Percentiles rank a stretch among this genome's conserved stretches.
Conservation (phyloP, 2,797 vertebrate species). For the Liparis tanakae region DNA sequence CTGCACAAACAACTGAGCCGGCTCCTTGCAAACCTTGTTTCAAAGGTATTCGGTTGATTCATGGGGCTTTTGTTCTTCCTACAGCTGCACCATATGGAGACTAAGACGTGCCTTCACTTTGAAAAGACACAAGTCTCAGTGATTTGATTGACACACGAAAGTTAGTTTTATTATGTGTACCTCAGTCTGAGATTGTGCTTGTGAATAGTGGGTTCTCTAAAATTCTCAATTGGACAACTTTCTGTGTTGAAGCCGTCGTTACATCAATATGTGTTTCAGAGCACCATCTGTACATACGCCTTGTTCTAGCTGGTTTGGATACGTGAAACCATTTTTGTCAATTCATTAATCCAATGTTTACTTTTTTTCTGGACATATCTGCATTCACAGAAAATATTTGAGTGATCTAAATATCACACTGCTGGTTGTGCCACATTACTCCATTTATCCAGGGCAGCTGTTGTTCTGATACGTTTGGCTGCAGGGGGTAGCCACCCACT, state of each 20-base stretch:
- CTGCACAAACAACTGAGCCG: constrained; percentile 61
- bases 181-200: constrained; percentile 49
- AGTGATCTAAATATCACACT: constrained; percentile 48
- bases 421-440: constrained; percentile 55
- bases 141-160: constrained; percentile 73
- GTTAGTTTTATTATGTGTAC: constrained; percentile 55
- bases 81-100: constrained; percentile 69
- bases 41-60: constrained; percentile 71
- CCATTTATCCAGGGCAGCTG: constrained; percentile 59
- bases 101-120: constrained; percentile 68
- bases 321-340: not conserved
- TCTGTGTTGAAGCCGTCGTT: constrained; percentile 19
- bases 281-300: constrained; percentile 39
- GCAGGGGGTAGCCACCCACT: constrained; percentile 73
- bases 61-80: constrained; percentile 71
- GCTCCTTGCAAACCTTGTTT: constrained; percentile 71
- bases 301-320: constrained; percentile 28
- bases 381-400: constrained; percentile 49
- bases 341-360: constrained; percentile 39
- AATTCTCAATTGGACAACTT: constrained; percentile 71
- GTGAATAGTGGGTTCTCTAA: constrained; percentile 53
- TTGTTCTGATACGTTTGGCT: constrained; percentile 71
- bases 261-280: constrained; percentile 23
- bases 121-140: constrained; percentile 62
- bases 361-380: constrained; percentile 16